A percentile compares a stretch with the other conserved stretches of the same genome.
phyloP scores from a whole-genome alignment of 2,888 invertebrate species.

The Ophion costatus region DNA sequence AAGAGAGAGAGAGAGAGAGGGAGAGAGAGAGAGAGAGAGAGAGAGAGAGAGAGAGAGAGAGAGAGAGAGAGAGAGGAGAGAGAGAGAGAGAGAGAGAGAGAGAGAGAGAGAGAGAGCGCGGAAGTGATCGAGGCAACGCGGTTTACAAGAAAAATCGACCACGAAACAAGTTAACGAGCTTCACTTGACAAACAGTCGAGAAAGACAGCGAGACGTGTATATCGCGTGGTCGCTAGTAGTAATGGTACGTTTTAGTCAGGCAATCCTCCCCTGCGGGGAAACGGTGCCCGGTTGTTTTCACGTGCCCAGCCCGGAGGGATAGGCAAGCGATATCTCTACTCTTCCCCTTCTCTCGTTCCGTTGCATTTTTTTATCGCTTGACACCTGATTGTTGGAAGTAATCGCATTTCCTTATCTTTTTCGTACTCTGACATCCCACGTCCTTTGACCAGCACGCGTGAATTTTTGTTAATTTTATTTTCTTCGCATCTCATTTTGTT shows the following conservation, averaged over 20 bases:
- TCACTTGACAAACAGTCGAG: constrained; percentile 35
- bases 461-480: no score
- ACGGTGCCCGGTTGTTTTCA: constrained; percentile 41
- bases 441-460: no score
- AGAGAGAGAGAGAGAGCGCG: no score
- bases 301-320: neutral
- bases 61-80: constrained; percentile 2
- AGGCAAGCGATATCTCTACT: constrained; percentile 8
- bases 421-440: no score
- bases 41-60: neutral
- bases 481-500: no score
- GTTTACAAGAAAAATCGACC: constrained; percentile 44
- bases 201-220: constrained; percentile 37
- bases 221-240: constrained; percentile 60
- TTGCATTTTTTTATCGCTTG: neutral
- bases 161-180: constrained; percentile 54
- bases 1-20: neutral
- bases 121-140: neutral
- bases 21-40: neutral
- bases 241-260: constrained; percentile 57
- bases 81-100: neutral
- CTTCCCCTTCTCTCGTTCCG: neutral
- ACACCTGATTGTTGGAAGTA: no score
- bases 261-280: constrained; percentile 39
- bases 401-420: no score